A percentile compares a stretch with the other conserved stretches of the same genome.
Conservation (phyloP, 2,113 vertebrate species). For the Aphyosemion australe region DNA sequence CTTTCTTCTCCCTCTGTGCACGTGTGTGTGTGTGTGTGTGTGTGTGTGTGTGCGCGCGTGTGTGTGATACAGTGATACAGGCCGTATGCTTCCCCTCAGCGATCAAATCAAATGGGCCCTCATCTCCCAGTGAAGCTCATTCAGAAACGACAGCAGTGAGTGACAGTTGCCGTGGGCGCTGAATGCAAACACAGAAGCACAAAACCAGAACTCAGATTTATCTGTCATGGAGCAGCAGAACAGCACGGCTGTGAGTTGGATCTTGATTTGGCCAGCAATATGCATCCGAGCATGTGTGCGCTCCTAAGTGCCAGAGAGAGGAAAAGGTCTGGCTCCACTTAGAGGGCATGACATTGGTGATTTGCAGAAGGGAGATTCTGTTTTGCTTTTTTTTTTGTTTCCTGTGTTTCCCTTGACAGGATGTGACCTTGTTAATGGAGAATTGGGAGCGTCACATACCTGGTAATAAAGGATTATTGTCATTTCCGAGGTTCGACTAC, state of each 20-base stretch:
- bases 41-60: constrained; percentile 42
- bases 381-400: constrained; percentile 34
- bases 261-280: constrained; percentile 46
- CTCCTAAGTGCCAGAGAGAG: constrained; percentile 26
- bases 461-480: constrained; percentile 50
- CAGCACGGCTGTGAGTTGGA: constrained; percentile 40
- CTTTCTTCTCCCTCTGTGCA: constrained; percentile 35
- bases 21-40: constrained; percentile 43
- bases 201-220: constrained; percentile 52
- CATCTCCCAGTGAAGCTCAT: constrained; percentile 63
- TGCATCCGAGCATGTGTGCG: constrained; percentile 43
- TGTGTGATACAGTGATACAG: constrained; percentile 54
- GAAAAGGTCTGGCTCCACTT: constrained; percentile 26
- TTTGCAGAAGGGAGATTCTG: constrained; percentile 36
- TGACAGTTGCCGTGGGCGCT: constrained; percentile 67
- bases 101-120: constrained; percentile 70
- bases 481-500: constrained; percentile 30
- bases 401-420: constrained; percentile 42
- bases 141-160: constrained; percentile 62
- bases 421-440: constrained; percentile 56
- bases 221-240: constrained; percentile 50
- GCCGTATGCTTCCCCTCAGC: constrained; percentile 60
- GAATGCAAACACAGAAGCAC: constrained; percentile 47
- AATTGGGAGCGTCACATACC: constrained; percentile 26
- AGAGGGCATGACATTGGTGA: constrained; percentile 36